These are phyloP conservation scores for Ophioninae sp. DNA, from an alignment of 2,888 invertebrate genomes.

Conservation along the genomic window DNA sequence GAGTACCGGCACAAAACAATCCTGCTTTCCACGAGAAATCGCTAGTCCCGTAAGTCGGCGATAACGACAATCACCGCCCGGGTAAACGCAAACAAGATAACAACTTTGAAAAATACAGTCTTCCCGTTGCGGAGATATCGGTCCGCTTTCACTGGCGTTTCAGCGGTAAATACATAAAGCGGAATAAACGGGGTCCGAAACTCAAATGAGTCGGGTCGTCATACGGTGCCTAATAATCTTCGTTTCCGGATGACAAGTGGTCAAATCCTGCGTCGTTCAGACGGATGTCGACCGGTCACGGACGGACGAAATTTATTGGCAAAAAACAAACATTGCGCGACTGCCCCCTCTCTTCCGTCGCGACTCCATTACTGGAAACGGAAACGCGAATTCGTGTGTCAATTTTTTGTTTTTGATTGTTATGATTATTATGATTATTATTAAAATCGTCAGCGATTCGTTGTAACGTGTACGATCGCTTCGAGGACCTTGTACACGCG, in stretches of 20 bases:
- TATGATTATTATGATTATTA: background rate
- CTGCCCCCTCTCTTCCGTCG: background rate
- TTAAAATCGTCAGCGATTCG: background rate
- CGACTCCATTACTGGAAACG: background rate
- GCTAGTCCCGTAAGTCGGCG: background rate
- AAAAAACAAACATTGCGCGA: slow-evolving; percentile 7
- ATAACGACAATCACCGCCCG: background rate
- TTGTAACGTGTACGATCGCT: slow-evolving; percentile 33
- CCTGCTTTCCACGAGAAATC: background rate
- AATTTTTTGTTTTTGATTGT: background rate
- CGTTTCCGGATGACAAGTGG: slow-evolving; percentile 58
- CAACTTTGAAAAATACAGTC: background rate
- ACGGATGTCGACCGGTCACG: slow-evolving; percentile 36
- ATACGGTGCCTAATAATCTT: slow-evolving; percentile 44
- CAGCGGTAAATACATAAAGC: background rate
- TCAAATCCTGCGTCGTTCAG: slow-evolving; percentile 51
- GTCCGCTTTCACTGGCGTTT: slow-evolving; percentile 3
- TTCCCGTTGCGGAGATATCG: background rate
- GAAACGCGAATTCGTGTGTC: background rate
- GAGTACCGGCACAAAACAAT: background rate
- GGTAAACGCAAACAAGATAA: background rate
- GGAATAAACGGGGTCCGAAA: slow-evolving; percentile 33
- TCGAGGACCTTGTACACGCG: slow-evolving; percentile 32
- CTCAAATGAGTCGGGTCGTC: slow-evolving; percentile 25
- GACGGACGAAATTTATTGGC: slow-evolving; percentile 35